Conservation (phyloP, 1,140 invertebrate genomes). For the Stenopsyche tienmushanensis region DNA sequence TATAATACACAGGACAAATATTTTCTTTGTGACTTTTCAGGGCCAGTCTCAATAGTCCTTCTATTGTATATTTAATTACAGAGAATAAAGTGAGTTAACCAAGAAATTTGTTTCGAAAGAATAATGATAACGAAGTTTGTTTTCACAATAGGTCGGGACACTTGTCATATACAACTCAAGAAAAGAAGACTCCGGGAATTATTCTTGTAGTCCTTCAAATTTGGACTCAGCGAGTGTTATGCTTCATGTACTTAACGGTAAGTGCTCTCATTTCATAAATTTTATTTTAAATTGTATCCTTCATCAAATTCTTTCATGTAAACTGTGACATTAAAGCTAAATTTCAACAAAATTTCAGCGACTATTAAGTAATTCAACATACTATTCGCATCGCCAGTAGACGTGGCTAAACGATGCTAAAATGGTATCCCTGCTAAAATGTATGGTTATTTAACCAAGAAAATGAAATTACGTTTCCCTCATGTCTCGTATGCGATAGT, state of each 20-base stretch:
- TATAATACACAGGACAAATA: too few species aligned
- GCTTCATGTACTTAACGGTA: conserved; percentile 84
- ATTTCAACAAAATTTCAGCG: too few species aligned
- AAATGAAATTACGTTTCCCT: neutral
- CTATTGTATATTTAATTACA: too few species aligned
- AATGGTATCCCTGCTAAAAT: too few species aligned
- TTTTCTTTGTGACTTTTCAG: too few species aligned
- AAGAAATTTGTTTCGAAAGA: too few species aligned
- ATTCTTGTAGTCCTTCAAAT: conserved; percentile 81
- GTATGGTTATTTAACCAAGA: neutral
- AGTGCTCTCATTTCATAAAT: conserved; percentile 45
- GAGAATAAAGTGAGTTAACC: too few species aligned
- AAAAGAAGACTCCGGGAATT: conserved; percentile 77
- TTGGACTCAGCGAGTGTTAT: conserved; percentile 77
- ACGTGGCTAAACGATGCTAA: neutral
- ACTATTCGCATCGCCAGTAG: neutral
- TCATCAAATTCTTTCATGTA: neutral
- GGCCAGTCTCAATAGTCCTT: too few species aligned
- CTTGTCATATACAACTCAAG: conserved; percentile 69
- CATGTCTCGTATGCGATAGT: too few species aligned
- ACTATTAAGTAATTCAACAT: too few species aligned
- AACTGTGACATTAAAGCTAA: neutral
- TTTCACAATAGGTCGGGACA: conserved; percentile 53
- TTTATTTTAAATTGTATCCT: neutral
- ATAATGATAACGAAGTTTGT: too few species aligned